Base-by-base conservation (phyloP, 2,888 invertebrate species). In the Ellobium chinense region DNA sequence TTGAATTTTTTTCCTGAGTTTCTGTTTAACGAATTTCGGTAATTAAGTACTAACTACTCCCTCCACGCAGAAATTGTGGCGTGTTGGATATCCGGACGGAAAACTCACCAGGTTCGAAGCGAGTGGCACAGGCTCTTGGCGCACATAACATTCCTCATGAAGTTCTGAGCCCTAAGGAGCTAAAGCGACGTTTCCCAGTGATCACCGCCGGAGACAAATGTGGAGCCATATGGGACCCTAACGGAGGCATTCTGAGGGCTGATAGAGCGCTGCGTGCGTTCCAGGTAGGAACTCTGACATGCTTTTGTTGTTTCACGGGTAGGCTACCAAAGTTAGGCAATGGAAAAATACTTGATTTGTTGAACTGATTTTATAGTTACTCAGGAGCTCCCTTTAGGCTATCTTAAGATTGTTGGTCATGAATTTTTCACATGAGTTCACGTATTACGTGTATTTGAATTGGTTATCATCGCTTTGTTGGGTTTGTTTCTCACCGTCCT, bases 271-370 rank as follows among this genome's bases (percentile, higher is more conserved):
- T 92, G 18, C 31, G 39, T 27, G 88, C 90, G 2, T 88, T 88
- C 29, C 92, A 92, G 87, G 93, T 93, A 86, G 56, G 46, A 2
- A 24, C 12, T n/a, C n/a, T n/a, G n/a, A n/a, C n/a, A n/a, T n/a
- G n/a, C n/a, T n/a, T n/a, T n/a, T n/a, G n/a, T n/a, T n/a, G n/a
- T n/a, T n/a, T n/a, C n/a, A n/a, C n/a, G n/a, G n/a, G n/a, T n/a
- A n/a, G n/a, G n/a, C n/a, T n/a, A n/a, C n/a, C n/a, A n/a, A n/a
- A n/a, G n/a, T n/a, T n/a, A n/a, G n/a, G n/a, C n/a, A n/a, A n/a
- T n/a, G n/a, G n/a, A n/a, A n/a, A n/a, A n/a, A n/a, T n/a, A n/a
- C n/a, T n/a, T n/a, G n/a, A n/a, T n/a, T n/a, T n/a, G n/a, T n/a
- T n/a, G n/a, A n/a, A n/a, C n/a, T n/a, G n/a, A n/a, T n/a, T n/a